Conservation (phyloP, 2,888 invertebrate species). For the Tiliacea citrago region DNA sequence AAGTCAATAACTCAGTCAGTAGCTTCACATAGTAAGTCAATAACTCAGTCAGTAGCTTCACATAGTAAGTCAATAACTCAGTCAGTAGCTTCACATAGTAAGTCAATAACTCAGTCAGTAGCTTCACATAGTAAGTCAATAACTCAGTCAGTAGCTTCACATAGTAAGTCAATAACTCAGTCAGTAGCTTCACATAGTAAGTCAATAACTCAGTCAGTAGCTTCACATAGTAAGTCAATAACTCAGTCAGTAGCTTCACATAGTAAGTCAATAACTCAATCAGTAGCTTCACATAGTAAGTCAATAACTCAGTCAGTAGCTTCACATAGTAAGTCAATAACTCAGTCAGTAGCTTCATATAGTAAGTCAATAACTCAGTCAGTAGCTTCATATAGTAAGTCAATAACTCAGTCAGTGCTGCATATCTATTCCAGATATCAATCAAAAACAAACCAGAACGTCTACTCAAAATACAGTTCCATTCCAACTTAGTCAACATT, state of each 20-base stretch:
- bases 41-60: not conserved
- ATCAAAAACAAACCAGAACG: conserved; percentile 2
- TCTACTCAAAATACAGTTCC: conserved; percentile 2
- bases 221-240: not conserved
- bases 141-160: not conserved
- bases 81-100: not conserved
- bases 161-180: not conserved
- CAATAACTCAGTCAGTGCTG: not conserved
- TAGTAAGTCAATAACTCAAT: not conserved
- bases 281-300: no score
- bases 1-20: not conserved
- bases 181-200: not conserved
- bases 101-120: not conserved
- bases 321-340: not conserved
- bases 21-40: not conserved
- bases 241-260: not conserved
- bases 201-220: not conserved
- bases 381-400: not conserved
- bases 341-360: not conserved
- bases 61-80: not conserved
- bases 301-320: not conserved
- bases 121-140: not conserved
- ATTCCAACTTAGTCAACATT: not conserved
- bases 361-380: not conserved
- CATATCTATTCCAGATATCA: not conserved